These are phyloP conservation scores for Wasmannia auropunctata DNA, from an alignment of 1,140 invertebrate genomes.

Conservation along the genomic window DNA sequence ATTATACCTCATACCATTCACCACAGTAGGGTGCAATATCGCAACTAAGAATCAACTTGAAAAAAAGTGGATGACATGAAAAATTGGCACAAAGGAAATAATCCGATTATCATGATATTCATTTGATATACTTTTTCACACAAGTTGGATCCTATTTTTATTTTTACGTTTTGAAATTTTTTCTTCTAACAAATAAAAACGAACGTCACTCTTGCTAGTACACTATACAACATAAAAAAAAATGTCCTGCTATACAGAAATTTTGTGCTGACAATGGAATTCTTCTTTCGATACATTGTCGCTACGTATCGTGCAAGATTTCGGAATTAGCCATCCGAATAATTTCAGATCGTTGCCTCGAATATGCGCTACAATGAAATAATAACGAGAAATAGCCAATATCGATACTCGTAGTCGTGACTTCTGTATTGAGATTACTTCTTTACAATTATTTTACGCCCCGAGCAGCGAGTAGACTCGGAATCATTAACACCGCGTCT, in stretches of 20 bases:
- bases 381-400: constrained; percentile 51
- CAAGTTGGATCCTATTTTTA: background rate
- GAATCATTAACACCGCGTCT: constrained; percentile 96
- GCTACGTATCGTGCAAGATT: background rate
- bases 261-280: constrained; percentile 8
- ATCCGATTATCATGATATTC: background rate
- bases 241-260: background rate
- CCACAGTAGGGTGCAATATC: too few relatives aligned
- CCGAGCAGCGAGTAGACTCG: constrained; percentile 38
- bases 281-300: constrained; percentile 5
- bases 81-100: constrained; percentile 65
- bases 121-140: background rate
- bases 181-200: background rate
- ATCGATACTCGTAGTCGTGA: constrained; percentile 37
- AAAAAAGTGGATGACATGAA: constrained; percentile 49
- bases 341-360: constrained; percentile 48
- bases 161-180: background rate
- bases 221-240: background rate
- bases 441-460: constrained; percentile 73
- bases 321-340: constrained; percentile 23
- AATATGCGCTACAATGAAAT: constrained; percentile 66
- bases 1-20: background rate
- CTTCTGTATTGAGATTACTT: constrained; percentile 77
- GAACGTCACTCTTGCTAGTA: background rate
- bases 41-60: background rate